Evolutionary conservation across 2,113 vertebrate species (phyloP).

Genomic region (Psittacula cyanocephala): DNA sequence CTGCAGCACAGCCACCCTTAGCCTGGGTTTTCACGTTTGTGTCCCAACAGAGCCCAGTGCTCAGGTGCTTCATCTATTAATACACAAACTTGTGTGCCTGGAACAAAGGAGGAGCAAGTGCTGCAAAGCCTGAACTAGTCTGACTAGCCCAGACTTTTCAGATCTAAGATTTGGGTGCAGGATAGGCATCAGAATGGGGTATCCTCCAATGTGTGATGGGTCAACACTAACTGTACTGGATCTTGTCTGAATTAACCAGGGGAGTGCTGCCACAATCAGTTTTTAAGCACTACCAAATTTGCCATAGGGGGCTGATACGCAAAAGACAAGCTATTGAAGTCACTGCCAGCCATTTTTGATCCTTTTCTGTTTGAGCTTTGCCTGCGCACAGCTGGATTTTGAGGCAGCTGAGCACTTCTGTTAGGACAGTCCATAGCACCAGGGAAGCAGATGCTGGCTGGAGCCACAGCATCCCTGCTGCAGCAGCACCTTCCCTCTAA

Average conservation of each 20-base stretch:
- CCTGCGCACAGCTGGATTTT: background rate
- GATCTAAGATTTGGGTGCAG: background rate
- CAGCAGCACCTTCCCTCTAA: background rate
- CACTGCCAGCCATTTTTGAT: background rate
- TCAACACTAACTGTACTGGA: background rate
- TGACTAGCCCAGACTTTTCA: background rate
- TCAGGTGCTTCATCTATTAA: background rate
- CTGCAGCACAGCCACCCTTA: background rate
- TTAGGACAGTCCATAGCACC: background rate
- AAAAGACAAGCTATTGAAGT: background rate
- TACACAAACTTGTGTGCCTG: background rate
- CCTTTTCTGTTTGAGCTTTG: background rate
- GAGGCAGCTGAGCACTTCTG: background rate
- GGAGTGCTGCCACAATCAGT: accelerated
- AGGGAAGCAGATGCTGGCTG: background rate
- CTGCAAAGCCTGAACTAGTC: background rate
- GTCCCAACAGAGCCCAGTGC: background rate
- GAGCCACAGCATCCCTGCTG: background rate
- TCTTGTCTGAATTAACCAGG: no score
- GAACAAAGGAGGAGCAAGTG: background rate
- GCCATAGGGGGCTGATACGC: background rate
- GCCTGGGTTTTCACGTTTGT: background rate
- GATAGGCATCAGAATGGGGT: accelerated
- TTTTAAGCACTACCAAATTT: background rate
- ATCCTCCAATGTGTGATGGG: accelerated